Evolutionary conservation across 1,140 invertebrate species (phyloP).

Genomic region (Cydia fagiglandana): DNA sequence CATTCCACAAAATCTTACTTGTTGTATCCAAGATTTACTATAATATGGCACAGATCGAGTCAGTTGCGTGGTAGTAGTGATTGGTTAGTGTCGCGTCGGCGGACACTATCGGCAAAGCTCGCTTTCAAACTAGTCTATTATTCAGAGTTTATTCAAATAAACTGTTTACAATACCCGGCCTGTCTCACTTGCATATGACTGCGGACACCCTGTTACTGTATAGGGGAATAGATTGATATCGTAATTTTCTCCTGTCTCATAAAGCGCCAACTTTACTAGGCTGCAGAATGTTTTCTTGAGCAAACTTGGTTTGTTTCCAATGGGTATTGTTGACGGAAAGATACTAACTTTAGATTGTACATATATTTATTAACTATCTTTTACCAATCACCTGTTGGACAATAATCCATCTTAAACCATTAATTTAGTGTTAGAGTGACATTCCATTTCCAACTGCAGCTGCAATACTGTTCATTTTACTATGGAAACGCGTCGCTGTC

Average conservation of each 20-base stretch:
- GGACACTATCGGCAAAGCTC: constrained; percentile 33
- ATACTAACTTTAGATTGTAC: background rate
- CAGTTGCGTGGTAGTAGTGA: constrained; percentile 31
- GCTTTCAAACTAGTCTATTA: constrained; percentile 32
- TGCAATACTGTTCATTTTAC: too few relatives aligned
- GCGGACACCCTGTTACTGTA: constrained; percentile 23
- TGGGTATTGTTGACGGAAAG: background rate
- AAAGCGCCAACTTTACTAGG: background rate
- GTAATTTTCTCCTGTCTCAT: constrained; percentile 23
- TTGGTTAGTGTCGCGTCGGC: constrained; percentile 34
- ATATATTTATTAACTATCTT: background rate
- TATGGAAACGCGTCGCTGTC: too few relatives aligned
- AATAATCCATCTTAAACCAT: too few relatives aligned
- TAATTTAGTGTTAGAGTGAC: too few relatives aligned
- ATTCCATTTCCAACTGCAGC: too few relatives aligned
- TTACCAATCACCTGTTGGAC: background rate
- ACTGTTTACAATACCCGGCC: constrained; percentile 28
- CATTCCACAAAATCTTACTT: constrained; percentile 27
- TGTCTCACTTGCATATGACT: constrained; percentile 23
- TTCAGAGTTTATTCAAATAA: constrained; percentile 35
- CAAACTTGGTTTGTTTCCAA: background rate
- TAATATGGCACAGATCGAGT: constrained; percentile 21
- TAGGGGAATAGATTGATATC: constrained; percentile 24
- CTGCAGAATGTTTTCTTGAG: background rate
- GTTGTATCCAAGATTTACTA: constrained; percentile 25